phyloP scores from a whole-genome alignment of 2,113 vertebrate genomes.

The Hydropotes inermis region DNA sequence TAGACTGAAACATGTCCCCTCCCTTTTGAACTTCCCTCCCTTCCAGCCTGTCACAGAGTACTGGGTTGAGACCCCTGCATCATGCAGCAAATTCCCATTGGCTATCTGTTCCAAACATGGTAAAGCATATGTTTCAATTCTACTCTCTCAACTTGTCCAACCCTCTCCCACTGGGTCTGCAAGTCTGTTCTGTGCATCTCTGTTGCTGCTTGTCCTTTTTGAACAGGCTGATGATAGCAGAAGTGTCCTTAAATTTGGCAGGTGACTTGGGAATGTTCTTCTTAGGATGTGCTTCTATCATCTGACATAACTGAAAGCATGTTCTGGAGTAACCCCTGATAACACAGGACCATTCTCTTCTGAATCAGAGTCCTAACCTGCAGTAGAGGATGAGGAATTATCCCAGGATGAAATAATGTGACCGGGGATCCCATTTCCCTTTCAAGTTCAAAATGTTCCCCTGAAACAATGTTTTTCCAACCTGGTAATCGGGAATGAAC shows the following conservation, averaged over 20 bases:
- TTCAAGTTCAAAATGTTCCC: background rate
- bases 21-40: background rate
- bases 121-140: background rate
- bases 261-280: background rate
- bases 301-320: background rate
- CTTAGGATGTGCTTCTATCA: background rate
- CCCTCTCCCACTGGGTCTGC: background rate
- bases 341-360: background rate
- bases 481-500: background rate
- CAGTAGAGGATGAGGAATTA: background rate
- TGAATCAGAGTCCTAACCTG: background rate
- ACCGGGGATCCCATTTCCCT: background rate
- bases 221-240: background rate
- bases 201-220: background rate
- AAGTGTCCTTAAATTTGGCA: background rate
- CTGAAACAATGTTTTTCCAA: background rate
- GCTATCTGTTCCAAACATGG: background rate
- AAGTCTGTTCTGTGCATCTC: background rate
- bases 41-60: background rate
- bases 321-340: background rate
- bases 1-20: background rate
- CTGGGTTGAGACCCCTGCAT: background rate
- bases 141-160: background rate
- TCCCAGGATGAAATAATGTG: background rate
- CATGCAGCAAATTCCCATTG: background rate